These are phyloP conservation scores for Entomyzon cyanotis DNA, from an alignment of 2,113 vertebrate species.

Conservation along the genomic window DNA sequence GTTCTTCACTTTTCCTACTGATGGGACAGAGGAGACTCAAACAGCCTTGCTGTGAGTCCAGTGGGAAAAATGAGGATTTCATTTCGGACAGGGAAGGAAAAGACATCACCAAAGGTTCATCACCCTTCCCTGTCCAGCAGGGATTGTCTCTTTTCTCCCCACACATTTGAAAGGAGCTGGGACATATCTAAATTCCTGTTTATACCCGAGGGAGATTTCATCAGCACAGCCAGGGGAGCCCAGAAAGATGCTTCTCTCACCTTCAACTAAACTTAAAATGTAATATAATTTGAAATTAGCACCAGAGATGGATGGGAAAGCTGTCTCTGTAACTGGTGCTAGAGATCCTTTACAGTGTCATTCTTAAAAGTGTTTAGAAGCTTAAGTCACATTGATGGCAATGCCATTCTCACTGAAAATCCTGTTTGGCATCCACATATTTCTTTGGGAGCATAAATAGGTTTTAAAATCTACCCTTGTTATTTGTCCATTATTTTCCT, in stretches of 20 bases:
- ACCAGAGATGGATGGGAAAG: not conserved
- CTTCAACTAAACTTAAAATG: not conserved
- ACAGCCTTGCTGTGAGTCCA: not conserved
- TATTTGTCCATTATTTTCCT: not conserved
- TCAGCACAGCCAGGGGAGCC: not conserved
- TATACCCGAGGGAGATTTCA: not conserved
- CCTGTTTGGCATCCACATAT: no score
- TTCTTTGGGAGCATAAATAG: not conserved
- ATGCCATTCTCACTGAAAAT: not conserved
- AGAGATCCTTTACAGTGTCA: not conserved
- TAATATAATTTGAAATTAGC: not conserved
- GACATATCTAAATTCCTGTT: not conserved
- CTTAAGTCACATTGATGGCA: not conserved
- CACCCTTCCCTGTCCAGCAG: not conserved
- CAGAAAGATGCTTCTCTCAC: not conserved
- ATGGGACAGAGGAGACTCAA: not conserved
- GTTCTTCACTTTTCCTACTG: not conserved
- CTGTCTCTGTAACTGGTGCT: accelerated
- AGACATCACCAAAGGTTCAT: not conserved
- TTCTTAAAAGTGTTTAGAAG: not conserved
- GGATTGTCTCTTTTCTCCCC: not conserved
- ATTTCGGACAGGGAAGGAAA: not conserved
- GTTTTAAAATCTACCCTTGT: not conserved
- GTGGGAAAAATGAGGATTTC: not conserved
- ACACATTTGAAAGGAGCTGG: not conserved